phyloP scores from a whole-genome alignment of 2,797 vertebrate genomes.

The Prionace glauca region DNA sequence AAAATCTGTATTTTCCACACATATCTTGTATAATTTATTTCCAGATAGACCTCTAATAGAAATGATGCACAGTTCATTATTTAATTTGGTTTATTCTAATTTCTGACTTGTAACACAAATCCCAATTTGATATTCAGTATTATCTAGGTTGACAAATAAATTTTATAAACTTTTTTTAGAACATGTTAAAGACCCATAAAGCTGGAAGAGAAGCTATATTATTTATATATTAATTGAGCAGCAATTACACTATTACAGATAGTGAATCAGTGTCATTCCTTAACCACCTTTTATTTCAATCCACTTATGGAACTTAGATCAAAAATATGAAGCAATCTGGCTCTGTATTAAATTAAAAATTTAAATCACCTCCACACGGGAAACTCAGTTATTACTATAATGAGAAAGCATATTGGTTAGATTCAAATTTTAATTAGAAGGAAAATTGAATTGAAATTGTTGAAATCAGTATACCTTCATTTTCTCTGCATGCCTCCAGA shows the following conservation, averaged over 20 bases:
- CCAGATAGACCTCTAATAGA: neutral
- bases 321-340: neutral
- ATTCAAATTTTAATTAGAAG: slow-evolving; percentile 6
- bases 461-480: neutral
- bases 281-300: neutral
- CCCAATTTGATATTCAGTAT: neutral
- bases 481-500: neutral
- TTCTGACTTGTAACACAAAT: neutral
- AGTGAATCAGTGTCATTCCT: neutral
- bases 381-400: neutral
- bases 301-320: neutral
- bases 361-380: neutral
- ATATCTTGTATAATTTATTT: neutral
- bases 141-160: neutral
- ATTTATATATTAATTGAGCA: neutral
- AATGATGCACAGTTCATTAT: neutral
- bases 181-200: neutral
- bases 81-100: neutral
- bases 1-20: neutral
- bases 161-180: neutral
- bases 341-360: neutral
- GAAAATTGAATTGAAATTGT: neutral
- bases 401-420: neutral
- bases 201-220: no score
- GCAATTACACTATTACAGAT: neutral